Evolutionary conservation across 2,113 vertebrate genomes (phyloP), one percentile per base, ranked within the genome.

Genomic region (Neogale vison): DNA sequence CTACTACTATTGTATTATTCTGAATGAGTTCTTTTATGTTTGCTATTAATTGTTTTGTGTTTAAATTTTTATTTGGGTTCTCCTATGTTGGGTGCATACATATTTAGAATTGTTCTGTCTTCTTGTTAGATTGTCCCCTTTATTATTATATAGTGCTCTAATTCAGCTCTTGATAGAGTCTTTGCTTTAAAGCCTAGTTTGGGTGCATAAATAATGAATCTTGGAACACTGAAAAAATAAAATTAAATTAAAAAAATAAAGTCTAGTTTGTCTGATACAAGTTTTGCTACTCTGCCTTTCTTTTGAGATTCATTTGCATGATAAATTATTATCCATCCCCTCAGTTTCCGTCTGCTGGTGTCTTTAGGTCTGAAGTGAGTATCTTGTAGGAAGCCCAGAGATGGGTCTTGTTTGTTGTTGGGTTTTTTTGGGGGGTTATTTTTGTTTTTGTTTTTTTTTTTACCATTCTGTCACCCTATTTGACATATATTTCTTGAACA

Each of bases 401-500:
- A 39, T 23, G 9, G n/a, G 9, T 72, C 20, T 71, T 71, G 8
- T 69, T 69, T 42, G 42, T 42, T 42, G 42, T 42, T 42, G 42
- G 42, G 42, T 42, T 42, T 42, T 42, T 42, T n/a, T n/a, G n/a
- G n/a, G n/a, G n/a, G n/a, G n/a, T n/a, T n/a, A n/a, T 69, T 36
- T 36, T 71, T 20, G 47, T 52, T 52, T 11, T 17, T 52, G 45
- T 47, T 47, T 47, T 47, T 18, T 57, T 8, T 23, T 57, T 57
- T 39, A 61, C 69, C 69, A 72, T 39, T 36, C n/a, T 82, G 50
- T 52, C 81, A 88, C n/a, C 20, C n/a, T 92, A 88, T 18, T 69
- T 20, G 45, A 69, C 21, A 34, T 77, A 47, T 72, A 79, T 77
- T 97, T 95, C 85, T 90, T 96, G 23, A 95, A 89, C 21, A 71